phyloP scores from a whole-genome alignment of 2,888 invertebrate genomes.

The Molorchus minor region DNA sequence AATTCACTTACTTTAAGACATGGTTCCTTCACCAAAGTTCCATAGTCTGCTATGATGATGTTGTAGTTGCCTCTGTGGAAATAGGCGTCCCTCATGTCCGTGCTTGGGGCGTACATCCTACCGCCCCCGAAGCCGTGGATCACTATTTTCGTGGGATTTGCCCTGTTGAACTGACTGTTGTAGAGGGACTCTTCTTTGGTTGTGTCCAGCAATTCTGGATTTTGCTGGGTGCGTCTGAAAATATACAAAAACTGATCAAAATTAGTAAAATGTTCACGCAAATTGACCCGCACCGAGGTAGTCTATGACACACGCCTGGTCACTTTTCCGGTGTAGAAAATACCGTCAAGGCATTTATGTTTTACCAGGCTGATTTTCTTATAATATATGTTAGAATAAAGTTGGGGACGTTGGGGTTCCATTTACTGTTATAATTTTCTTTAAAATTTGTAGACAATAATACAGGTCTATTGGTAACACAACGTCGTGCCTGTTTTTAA shows the following conservation, averaged over 20 bases:
- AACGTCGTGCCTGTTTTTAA: too few relatives aligned
- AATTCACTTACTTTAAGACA: slow-evolving; percentile 69
- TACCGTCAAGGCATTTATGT: too few relatives aligned
- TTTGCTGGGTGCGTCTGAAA: slow-evolving; percentile 75
- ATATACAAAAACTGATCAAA: too few relatives aligned
- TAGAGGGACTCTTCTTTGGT: slow-evolving; percentile 75
- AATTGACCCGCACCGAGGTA: not conserved
- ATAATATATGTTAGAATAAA: too few relatives aligned
- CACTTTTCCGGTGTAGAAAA: not conserved
- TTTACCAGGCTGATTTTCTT: too few relatives aligned
- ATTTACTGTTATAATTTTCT: too few relatives aligned
- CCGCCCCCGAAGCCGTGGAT: slow-evolving; percentile 93
- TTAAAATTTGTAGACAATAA: too few relatives aligned
- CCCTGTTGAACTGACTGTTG: slow-evolving; percentile 79
- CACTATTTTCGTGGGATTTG: slow-evolving; percentile 84
- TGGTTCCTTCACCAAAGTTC: slow-evolving; percentile 80
- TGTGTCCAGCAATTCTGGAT: slow-evolving; percentile 77
- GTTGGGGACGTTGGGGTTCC: too few relatives aligned
- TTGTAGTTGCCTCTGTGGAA: slow-evolving; percentile 84
- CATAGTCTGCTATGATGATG: slow-evolving; percentile 88
- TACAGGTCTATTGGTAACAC: too few relatives aligned
- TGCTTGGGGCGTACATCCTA: slow-evolving; percentile 81
- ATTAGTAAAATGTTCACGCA: not conserved
- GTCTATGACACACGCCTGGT: not conserved
- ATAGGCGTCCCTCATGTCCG: slow-evolving; percentile 85